Base-by-base conservation (phyloP, 23 tunicate genomes). In the Clavelina lepadiformis region DNA sequence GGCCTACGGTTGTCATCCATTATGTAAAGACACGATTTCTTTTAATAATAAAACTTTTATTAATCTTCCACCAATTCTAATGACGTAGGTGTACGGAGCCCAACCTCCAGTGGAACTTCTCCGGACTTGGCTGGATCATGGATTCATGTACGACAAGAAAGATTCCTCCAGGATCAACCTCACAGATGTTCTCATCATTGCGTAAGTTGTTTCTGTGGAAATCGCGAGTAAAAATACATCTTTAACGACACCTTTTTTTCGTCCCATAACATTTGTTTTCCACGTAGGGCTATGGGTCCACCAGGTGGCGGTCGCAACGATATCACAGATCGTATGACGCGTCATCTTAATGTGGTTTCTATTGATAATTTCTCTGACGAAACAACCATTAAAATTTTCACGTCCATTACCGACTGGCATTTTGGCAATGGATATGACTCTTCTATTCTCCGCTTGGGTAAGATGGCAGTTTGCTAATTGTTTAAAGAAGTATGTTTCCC, bases 91-190 rank as follows among this genome's bases (percentile, higher is more conserved):
- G 5, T 81, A 81, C 67, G 89, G 93, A 55, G 98, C 98, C 3
- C 92, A 91, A 82, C 92, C 92, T 15, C 98, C 93, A 31, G 53
- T 91, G 38, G 98, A 91, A 58, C 73, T 91, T 3, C 82, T 91
- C 15, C 65, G 98, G 18, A 81, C 96, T 15, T 91, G 98, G 98
- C 83, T 74, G 25, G 98, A 91, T 67, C 92, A 82, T 51, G 76
- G 79, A 7, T 91, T 91, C 76, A 70, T 91, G 81, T 91, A 91
- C 58, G 98, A 91, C 81, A 78, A 82, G 86, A 91, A 91, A 51
- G 93, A 91, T 51, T 80, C 74, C 33, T 69, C 98, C 0, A 69
- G 66, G 61, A 63, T 91, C 46, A 72, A 70, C 35, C 98, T 91
- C 24, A 82, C 74, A 21, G 98, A 91, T 56, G 91, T 91, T 35